Base-by-base conservation (phyloP, 2,797 vertebrate species). In the Helostoma temminkii region DNA sequence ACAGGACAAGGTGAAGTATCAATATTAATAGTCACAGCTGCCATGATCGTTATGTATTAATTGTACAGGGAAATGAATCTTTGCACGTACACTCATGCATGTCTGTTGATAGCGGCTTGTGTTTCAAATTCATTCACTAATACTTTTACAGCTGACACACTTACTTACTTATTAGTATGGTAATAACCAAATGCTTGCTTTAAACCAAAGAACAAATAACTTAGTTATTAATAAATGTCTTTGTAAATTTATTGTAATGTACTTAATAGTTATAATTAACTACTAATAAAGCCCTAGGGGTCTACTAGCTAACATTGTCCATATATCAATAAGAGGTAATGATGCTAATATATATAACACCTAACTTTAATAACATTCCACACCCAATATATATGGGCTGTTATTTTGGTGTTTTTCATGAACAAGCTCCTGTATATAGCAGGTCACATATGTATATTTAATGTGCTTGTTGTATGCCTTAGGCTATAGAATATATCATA, bases 201-300 rank as follows among this genome's bases (percentile, higher is more conserved):
- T 0, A 9, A 71, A 54, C 53, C 75, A 75, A 83, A 74, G 77
- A 82, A 55, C 67, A 73, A 37, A 48, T 34, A 21, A 14, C 16
- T 54, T 25, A 67, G 58, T 58, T 47, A 46, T 39, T 34, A 25
- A 55, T 69, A 19, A 62, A 56, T 36, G 15, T 9, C 39, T 39
- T 43, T 61, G 15, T 0, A 1, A 9, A 25, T 39, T 63, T 26
- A 36, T 3, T 18, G 8, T 21, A 16, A 41, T 26, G 15, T 19
- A 25, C 19, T 46, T 14, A 21, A 16, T 43, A 36, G 30, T 18
- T 37, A 42, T 41, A 19, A 66, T 21, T 16, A 12, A 19, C 25
- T 12, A 30, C 42, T 14, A 60, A 18, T 54, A 10, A 47, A 24
- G 9, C 11, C 50, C 37, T 58, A 52, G 5, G 30, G 11, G 21